These are phyloP conservation scores for Euzophera pinguis DNA, from an alignment of 2,888 invertebrate species.

Conservation along the genomic window DNA sequence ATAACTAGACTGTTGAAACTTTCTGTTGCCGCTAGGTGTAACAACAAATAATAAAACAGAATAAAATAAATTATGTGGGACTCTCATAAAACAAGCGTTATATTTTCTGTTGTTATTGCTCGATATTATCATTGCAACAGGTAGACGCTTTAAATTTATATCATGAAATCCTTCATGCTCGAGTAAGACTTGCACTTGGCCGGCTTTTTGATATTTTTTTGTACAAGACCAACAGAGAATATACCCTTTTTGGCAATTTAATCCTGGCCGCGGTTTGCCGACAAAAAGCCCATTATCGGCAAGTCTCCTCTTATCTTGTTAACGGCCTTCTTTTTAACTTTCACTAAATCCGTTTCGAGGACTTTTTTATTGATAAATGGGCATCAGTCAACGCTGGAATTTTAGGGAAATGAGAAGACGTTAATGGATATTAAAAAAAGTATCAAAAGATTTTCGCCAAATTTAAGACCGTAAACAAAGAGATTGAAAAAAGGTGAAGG, in stretches of 20 bases:
- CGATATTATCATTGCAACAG: no score
- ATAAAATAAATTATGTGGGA: no score
- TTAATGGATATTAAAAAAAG: slow-evolving; percentile 8
- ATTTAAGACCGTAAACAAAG: background rate
- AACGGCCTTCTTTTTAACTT: slow-evolving; percentile 63
- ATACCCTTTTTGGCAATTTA: slow-evolving; percentile 54
- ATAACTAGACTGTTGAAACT: no score
- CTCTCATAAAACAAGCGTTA: no score
- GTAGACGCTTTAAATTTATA: no score
- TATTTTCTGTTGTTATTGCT: no score
- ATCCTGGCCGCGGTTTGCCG: slow-evolving; percentile 41
- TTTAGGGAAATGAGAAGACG: background rate
- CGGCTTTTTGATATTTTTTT: no score
- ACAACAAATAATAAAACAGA: no score
- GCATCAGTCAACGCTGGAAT: slow-evolving; percentile 39
- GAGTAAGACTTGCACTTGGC: no score
- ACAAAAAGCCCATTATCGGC: slow-evolving; percentile 44
- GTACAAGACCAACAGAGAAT: background rate
- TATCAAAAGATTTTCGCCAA: background rate
- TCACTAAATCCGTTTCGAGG: slow-evolving; percentile 42
- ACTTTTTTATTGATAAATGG: slow-evolving; percentile 53
- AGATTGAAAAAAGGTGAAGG: background rate
- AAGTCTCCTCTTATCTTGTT: slow-evolving; percentile 57
- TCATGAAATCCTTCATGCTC: no score
- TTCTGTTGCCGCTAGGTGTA: no score